Evolutionary conservation across 2,113 vertebrate species (phyloP).

Genomic region (Gallinago jamesoni): DNA sequence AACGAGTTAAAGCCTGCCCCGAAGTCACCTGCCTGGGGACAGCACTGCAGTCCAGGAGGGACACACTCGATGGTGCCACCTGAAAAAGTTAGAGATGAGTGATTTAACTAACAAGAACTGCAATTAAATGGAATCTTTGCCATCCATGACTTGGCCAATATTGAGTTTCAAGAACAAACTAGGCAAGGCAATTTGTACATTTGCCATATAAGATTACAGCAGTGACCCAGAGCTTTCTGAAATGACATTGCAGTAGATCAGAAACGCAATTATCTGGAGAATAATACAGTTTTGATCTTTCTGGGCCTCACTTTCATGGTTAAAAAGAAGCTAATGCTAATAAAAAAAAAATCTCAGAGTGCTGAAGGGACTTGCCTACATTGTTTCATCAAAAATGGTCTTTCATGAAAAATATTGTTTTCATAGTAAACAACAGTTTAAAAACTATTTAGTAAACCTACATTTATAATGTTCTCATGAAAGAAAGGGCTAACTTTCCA

Average conservation of each 20-base stretch:
- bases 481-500: background rate
- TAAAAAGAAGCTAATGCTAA: background rate
- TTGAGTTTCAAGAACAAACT: background rate
- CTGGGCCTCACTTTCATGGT: background rate
- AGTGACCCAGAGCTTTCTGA: accelerated
- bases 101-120: background rate
- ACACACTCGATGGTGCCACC: background rate
- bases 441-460: background rate
- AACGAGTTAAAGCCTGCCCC: accelerated
- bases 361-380: background rate
- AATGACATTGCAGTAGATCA: background rate
- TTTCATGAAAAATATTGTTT: background rate
- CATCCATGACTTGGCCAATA: background rate
- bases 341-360: background rate
- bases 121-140: background rate
- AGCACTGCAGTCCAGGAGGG: background rate
- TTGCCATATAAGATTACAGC: background rate
- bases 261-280: background rate
- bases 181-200: background rate
- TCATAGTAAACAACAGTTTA: background rate
- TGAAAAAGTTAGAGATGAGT: background rate
- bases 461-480: background rate
- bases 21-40: background rate
- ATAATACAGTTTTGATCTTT: background rate
- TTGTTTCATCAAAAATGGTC: accelerated